Base-by-base conservation (phyloP, 2,888 invertebrate species). In the Augiades crinisus region DNA sequence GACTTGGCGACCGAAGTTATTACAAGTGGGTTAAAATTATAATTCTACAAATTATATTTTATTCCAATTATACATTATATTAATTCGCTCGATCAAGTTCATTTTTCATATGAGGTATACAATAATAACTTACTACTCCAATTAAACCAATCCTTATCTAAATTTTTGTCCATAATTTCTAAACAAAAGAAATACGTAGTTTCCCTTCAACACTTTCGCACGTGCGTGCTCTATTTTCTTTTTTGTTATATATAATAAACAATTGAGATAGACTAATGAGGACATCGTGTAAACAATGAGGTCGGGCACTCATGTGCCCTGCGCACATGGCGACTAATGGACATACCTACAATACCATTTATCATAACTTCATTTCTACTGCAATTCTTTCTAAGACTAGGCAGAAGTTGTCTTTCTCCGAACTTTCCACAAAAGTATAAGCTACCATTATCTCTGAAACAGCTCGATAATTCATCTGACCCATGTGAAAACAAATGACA, bases 401-500 rank as follows among this genome's bases (percentile, higher is more conserved):
- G n/a, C n/a, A n/a, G n/a, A n/a, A n/a, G n/a, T n/a, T n/a, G n/a
- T n/a, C n/a, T n/a, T n/a, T n/a, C n/a, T n/a, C n/a, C n/a, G n/a
- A 30, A 36, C 37, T 47, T 37, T 47, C 46, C 12, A 46, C 21
- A 24, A 30, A 52, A 40, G n/a, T 40, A 21, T 38, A 10, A 46
- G 17, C 31, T 30, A 30, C 17, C 14, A 31, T 40, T 40, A 47
- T 40, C 40, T 30, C 10, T 27, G 30, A 16, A 10, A 30, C 13
- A 37, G 21, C 36, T 12, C 31, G 13, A 40, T 46, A 50, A 27
- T 17, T 22, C 36, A 36, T 36, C 24, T 50, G 43, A 13, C 17
- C 41, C 43, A 36, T 36, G 36, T 27, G 40, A 24, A 53, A 56
- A 55, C 64, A 58, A 64, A 62, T 73, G 68, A 87, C 87, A 86